Percentiles rank a stretch among this genome's conserved stretches.
Evolutionary conservation across 2,888 invertebrate genomes (phyloP).

Genomic region (Disparrhopalites patrizii): DNA sequence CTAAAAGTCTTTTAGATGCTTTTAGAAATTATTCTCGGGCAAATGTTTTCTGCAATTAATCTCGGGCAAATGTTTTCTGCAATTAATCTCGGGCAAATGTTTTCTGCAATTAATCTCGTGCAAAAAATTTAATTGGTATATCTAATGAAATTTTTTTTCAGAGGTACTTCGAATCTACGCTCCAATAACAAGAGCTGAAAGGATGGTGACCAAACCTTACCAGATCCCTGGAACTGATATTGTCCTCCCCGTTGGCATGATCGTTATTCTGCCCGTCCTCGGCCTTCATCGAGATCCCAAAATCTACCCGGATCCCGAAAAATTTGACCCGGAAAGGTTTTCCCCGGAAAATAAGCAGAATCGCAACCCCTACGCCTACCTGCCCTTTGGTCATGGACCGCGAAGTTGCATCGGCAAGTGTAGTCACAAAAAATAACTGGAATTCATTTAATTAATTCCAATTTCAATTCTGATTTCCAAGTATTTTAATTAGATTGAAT

Average conservation of each 20-base stretch:
- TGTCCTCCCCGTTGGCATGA: conserved; percentile 14
- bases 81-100: neutral
- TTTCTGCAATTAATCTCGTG: neutral
- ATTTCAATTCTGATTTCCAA: too few relatives aligned
- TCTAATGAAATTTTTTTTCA: neutral
- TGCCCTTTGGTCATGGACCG: conserved; percentile 33
- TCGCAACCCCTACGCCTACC: conserved; percentile 22
- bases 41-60: too few relatives aligned
- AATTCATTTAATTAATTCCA: too few relatives aligned
- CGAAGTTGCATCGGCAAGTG: conserved; percentile 30
- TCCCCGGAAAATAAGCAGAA: conserved; percentile 20
- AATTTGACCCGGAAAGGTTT: conserved; percentile 30
- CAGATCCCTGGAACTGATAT: conserved; percentile 13
- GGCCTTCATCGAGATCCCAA: conserved; percentile 22
- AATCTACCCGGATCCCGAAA: conserved; percentile 24
- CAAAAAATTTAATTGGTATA: too few relatives aligned
- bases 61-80: neutral
- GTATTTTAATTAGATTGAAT: too few relatives aligned
- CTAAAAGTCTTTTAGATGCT: too few relatives aligned
- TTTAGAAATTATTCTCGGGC: too few relatives aligned
- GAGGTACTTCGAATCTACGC: conserved; percentile 27
- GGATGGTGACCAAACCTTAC: conserved; percentile 25
- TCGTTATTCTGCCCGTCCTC: conserved; percentile 15
- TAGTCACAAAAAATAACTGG: too few relatives aligned
- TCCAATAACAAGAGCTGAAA: conserved; percentile 13